phyloP scores from a whole-genome alignment of 2,888 invertebrate species.

The Eupithecia inturbata region DNA sequence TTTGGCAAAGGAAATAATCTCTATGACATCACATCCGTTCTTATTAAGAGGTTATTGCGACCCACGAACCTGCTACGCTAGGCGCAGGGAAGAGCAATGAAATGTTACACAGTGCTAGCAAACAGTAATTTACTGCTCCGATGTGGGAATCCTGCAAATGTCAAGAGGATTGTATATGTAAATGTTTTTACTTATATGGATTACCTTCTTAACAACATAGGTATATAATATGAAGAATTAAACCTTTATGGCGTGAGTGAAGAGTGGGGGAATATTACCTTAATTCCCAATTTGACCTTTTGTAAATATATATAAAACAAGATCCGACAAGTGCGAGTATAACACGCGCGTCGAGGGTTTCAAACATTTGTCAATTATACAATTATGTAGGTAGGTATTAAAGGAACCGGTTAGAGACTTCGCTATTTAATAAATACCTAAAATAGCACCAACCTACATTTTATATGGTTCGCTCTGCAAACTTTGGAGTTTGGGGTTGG shows the following conservation, averaged over 20 bases:
- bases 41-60: slow-evolving; percentile 62
- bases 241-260: background rate
- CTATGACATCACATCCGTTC: slow-evolving; percentile 70
- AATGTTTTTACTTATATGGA: background rate
- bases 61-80: slow-evolving; percentile 26
- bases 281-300: background rate
- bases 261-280: background rate
- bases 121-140: slow-evolving; percentile 31
- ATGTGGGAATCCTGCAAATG: slow-evolving; percentile 7
- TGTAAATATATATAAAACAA: background rate
- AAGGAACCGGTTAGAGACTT: no score
- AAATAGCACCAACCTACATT: no score
- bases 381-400: no score
- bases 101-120: slow-evolving; percentile 32
- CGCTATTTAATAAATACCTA: no score
- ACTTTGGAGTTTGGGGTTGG: no score
- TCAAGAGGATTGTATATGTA: slow-evolving; percentile 5
- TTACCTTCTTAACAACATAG: no score
- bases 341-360: no score
- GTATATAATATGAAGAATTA: background rate
- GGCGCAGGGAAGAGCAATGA: slow-evolving; percentile 28
- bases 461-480: no score
- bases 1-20: slow-evolving; percentile 65
- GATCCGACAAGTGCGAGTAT: no score
- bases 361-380: no score